Percentiles rank a stretch among this genome's conserved stretches.
Conservation (phyloP, 2,797 vertebrate genomes). For the Falco biarmicus region DNA sequence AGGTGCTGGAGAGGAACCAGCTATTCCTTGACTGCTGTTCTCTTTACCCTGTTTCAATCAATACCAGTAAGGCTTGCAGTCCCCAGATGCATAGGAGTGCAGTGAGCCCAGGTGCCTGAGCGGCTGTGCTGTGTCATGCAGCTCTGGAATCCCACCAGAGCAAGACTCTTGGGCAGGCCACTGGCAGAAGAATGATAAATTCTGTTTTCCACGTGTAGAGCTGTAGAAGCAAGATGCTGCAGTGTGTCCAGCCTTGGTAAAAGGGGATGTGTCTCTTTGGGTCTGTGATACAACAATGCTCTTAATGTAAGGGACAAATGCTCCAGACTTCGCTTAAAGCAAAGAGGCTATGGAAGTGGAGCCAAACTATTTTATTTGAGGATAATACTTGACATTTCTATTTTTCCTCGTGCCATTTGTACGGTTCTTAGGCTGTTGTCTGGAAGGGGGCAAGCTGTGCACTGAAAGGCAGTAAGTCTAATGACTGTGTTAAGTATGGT, state of each 20-base stretch:
- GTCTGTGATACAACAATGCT: neutral
- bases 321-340: neutral
- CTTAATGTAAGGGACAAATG: neutral
- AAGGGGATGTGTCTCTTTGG: neutral
- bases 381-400: neutral
- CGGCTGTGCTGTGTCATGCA: fast-evolving
- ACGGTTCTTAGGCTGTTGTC: neutral
- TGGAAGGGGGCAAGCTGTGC: neutral
- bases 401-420: neutral
- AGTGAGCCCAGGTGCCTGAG: neutral
- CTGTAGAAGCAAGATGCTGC: neutral
- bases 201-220: fast-evolving
- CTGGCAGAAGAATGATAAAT: fast-evolving
- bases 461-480: neutral
- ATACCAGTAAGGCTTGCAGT: neutral
- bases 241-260: neutral
- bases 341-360: neutral
- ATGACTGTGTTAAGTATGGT: too few species aligned
- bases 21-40: neutral
- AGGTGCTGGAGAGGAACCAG: neutral
- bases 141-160: neutral
- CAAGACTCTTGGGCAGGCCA: neutral
- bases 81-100: neutral
- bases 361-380: neutral
- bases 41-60: neutral